Percentiles rank a stretch among this genome's conserved stretches.
phyloP scores from a whole-genome alignment of 2,113 vertebrate genomes.

The Catagonus wagneri region DNA sequence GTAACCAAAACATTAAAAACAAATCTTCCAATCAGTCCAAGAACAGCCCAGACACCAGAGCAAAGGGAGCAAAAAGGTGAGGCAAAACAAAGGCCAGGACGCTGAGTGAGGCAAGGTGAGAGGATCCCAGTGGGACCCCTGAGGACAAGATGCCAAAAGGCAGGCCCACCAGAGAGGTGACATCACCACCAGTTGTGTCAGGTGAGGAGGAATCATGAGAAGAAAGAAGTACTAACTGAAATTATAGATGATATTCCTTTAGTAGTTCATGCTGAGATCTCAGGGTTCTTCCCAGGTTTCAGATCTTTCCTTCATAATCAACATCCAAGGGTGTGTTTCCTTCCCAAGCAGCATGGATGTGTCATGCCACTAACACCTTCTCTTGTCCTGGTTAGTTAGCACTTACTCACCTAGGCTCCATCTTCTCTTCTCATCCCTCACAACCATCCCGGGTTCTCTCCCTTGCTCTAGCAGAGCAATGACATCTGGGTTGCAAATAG shows the following conservation, averaged over 20 bases:
- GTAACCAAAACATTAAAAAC: no score
- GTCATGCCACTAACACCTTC: neutral
- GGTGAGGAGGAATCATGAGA: neutral
- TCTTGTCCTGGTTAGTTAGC: neutral
- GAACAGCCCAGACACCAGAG: no score
- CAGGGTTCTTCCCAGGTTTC: slow-evolving; percentile 48
- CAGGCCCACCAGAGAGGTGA: no score
- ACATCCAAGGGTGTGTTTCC: neutral
- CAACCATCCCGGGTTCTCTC: slow-evolving; percentile 74
- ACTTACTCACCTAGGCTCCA: slow-evolving; percentile 67
- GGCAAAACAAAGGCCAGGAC: no score
- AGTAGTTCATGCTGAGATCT: neutral
- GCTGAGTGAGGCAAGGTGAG: no score
- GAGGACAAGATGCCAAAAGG: no score
- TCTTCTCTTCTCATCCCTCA: slow-evolving; percentile 57
- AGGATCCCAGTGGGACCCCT: no score
- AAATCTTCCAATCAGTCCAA: no score
- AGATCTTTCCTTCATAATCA: neutral
- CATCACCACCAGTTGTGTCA: no score
- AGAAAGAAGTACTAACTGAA: neutral
- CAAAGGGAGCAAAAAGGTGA: no score
- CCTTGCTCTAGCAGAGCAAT: slow-evolving; percentile 77
- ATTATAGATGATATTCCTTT: neutral
- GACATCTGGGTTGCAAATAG: slow-evolving; percentile 77
- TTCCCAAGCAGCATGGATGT: neutral